phyloP scores from a whole-genome alignment of 2,888 invertebrate genomes.

The Neocrepidodera transversa region DNA sequence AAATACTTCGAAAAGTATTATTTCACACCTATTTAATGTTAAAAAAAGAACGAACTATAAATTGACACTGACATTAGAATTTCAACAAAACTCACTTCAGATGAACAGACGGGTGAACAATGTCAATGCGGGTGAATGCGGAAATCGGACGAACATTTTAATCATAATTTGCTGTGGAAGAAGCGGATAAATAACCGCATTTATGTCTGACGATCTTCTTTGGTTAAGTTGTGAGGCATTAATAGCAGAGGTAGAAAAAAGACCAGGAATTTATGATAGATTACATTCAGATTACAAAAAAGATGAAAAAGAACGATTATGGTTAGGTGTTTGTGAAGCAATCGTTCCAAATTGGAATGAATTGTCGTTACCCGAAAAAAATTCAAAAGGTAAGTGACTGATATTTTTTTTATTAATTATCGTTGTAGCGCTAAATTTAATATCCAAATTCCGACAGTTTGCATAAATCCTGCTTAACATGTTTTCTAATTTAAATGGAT shows the following conservation, averaged over 20 bases:
- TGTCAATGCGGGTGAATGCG: neutral
- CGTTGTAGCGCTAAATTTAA: neutral
- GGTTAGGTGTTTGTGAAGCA: constrained; percentile 15
- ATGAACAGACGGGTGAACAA: too few relatives aligned
- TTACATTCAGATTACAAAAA: constrained; percentile 11
- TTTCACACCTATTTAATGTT: too few relatives aligned
- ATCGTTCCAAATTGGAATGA: constrained; percentile 14
- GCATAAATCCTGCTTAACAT: constrained; percentile 7
- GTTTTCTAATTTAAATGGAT: constrained; percentile 1
- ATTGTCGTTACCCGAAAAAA: neutral
- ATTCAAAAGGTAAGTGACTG: constrained; percentile 6
- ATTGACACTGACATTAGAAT: neutral
- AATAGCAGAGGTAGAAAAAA: constrained; percentile 13
- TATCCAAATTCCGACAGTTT: neutral
- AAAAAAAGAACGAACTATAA: neutral
- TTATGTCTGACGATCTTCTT: constrained; percentile 5
- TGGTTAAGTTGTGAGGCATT: neutral
- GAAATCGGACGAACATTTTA: constrained; percentile 10
- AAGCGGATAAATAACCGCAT: constrained; percentile 22
- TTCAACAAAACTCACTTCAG: neutral
- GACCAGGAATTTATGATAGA: constrained; percentile 7
- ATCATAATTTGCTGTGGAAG: neutral
- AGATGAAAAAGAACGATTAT: constrained; percentile 15
- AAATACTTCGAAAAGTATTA: too few relatives aligned
- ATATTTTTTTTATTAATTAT: neutral